Base-by-base conservation (phyloP, 2,797 vertebrate genomes). In the Loriculus beryllinus region DNA sequence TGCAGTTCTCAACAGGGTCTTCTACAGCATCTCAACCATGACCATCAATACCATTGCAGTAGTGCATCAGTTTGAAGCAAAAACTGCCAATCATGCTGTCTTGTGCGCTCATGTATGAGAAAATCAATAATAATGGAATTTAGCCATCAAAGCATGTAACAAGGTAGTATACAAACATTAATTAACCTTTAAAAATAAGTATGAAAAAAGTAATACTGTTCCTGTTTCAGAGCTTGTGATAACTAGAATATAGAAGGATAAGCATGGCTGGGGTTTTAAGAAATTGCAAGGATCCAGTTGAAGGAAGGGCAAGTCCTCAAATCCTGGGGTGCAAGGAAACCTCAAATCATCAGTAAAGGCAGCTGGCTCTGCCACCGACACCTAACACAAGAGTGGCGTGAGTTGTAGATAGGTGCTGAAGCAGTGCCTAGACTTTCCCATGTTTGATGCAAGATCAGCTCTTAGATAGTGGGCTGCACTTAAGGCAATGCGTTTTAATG, bases 131-230 rank as follows among this genome's bases (percentile, higher is more conserved):
- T 90, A 90, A 93, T 39, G 63, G 91, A 82, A 93, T 94, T 79
- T 74, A 91, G 70, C 63, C 29, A 6, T 80, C 11, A 37, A 88
- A 92, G 56, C 77, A 45, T 84, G 60, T 77, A 82, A 37, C 75
- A 54, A 75, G 52, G 70, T 64, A 69, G 35, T 63, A 47, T 49
- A 69, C 68, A 84, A 94, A 91, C 67, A 84, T 77, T 93, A 93
- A 95, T 95, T 95, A 95, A 95, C 93, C 93, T 96, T 97, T 96
- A 91, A 90, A 85, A 90, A 64, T 71, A 63, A 65, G 39, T 35
- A 47, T 18, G 35, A 40, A 49, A 43, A 39, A 82, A 67, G 40
- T 29, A 67, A 47, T 47, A 15, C 1, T 56, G 48, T n/a, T 89
- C 22, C 60, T 1, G 0, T 42, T 88, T 74, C 45, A 42, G 48